These are phyloP conservation scores for Diaprepes abbreviatus DNA, from an alignment of 2,888 invertebrate species.

Conservation along the genomic window DNA sequence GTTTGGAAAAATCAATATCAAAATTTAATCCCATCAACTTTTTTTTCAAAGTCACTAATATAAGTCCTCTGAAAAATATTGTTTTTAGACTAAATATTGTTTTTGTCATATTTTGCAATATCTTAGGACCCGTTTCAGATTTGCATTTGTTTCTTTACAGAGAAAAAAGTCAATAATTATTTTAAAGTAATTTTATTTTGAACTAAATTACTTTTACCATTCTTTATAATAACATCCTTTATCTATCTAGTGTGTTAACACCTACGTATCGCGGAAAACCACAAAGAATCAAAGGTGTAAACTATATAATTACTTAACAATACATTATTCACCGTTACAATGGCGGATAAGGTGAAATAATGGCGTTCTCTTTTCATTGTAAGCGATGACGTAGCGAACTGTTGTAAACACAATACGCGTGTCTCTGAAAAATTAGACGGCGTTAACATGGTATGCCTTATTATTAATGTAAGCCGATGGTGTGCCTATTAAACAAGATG, in stretches of 20 bases:
- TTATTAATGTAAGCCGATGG: conserved; percentile 33
- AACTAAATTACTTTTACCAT: background rate
- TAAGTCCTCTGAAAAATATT: no score
- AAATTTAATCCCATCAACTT: no score
- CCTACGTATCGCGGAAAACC: conserved; percentile 18
- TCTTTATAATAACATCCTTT: background rate
- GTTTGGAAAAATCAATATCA: no score
- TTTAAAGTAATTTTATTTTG: no score
- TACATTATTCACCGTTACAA: conserved; percentile 19
- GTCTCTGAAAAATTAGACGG: conserved; percentile 29
- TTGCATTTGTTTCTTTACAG: no score
- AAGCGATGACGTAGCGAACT: conserved; percentile 38
- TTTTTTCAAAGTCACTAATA: no score
- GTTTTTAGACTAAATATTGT: no score
- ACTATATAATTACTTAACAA: conserved; percentile 42
- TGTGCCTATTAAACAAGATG: conserved; percentile 38
- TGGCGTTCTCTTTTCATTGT: conserved; percentile 39
- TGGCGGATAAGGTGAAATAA: conserved; percentile 30
- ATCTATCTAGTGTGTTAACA: conserved; percentile 8
- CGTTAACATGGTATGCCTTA: conserved; percentile 14
- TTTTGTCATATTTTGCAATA: no score
- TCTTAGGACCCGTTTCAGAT: no score
- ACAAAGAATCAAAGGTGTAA: conserved; percentile 33
- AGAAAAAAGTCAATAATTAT: no score
- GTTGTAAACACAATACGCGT: conserved; percentile 41